Conservation (phyloP, 2,797 vertebrate genomes). For the Lophura swinhoii region DNA sequence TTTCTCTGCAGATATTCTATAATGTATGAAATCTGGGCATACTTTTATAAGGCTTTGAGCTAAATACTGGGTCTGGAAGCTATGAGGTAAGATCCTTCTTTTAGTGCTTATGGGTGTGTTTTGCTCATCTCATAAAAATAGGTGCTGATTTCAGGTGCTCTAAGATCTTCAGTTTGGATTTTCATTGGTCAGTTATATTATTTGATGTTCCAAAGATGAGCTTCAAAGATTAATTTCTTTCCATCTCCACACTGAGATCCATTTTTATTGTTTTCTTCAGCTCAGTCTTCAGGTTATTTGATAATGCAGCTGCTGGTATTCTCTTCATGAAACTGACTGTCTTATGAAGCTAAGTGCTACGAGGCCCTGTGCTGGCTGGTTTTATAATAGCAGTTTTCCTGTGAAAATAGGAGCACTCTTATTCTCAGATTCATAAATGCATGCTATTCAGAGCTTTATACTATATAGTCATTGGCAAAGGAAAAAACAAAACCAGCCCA, state of each 20-base stretch:
- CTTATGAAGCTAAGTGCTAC: background rate
- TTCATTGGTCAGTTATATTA: background rate
- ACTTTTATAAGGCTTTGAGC: background rate
- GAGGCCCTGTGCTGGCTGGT: background rate
- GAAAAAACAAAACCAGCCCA: background rate
- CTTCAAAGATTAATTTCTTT: background rate
- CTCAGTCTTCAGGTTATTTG: background rate
- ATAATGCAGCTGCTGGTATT: slow-evolving; percentile 3
- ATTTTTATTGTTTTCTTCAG: background rate
- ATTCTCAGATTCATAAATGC: background rate
- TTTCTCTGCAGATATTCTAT: background rate
- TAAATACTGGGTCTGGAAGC: background rate
- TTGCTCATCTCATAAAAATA: background rate
- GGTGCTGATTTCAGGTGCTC: background rate
- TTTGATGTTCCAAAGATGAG: background rate
- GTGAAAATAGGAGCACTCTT: background rate
- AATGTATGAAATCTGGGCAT: background rate
- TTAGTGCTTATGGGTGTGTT: background rate
- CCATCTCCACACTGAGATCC: background rate
- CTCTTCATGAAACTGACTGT: background rate
- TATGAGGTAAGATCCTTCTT: background rate
- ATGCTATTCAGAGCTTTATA: background rate
- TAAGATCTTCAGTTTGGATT: background rate
- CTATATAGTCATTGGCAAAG: background rate
- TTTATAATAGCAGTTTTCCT: background rate